phyloP scores from a whole-genome alignment of 2,888 invertebrate genomes.

The Balanococcus diminutus region DNA sequence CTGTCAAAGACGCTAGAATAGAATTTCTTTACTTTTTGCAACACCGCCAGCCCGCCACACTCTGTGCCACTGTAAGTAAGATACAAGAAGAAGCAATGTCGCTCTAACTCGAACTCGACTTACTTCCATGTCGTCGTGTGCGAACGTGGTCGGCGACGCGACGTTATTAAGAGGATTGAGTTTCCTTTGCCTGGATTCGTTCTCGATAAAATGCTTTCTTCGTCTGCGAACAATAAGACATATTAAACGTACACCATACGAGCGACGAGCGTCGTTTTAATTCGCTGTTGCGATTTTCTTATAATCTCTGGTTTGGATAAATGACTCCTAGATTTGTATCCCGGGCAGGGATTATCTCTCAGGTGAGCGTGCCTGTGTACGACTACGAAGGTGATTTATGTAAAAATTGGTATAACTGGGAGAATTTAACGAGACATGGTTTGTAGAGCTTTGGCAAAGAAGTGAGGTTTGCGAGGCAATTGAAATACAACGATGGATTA shows the following conservation, averaged over 20 bases:
- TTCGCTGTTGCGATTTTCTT: not conserved
- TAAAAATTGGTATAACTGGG: not conserved
- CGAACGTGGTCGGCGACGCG: not conserved
- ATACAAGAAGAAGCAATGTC: not conserved
- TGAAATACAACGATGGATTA: too few species aligned
- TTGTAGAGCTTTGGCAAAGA: too few species aligned
- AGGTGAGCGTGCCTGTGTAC: not conserved
- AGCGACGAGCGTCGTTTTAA: not conserved
- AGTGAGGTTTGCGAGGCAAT: too few species aligned
- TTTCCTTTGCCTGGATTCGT: not conserved
- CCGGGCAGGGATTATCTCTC: not conserved
- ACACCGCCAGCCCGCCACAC: too few species aligned
- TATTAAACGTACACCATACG: not conserved
- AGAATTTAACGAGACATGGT: too few species aligned
- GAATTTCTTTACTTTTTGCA: slow-evolving; percentile 7
- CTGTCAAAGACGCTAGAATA: slow-evolving; percentile 21
- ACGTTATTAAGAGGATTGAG: not conserved
- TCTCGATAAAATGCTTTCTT: slow-evolving; percentile 12
- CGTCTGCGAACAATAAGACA: not conserved
- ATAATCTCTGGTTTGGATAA: not conserved
- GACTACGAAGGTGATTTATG: not conserved
- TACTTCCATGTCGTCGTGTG: not conserved
- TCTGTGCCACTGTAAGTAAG: not conserved
- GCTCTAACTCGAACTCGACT: not conserved
- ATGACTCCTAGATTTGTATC: not conserved